Conservation (phyloP, 2,113 vertebrate species). For the Meleagris gallopavo region DNA sequence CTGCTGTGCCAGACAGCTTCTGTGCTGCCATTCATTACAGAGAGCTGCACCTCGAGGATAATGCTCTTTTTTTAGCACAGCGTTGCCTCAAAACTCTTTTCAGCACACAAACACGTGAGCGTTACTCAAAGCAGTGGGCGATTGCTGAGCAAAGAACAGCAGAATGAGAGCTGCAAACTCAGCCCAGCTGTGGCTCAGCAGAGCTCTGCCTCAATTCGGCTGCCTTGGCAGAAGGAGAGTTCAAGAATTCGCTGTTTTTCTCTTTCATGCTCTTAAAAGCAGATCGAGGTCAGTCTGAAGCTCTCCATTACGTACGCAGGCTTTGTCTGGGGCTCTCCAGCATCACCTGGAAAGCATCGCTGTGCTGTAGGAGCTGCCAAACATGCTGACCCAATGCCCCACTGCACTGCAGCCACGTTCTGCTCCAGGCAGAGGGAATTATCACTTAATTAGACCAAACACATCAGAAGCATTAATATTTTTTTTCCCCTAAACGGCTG, state of each 20-base stretch:
- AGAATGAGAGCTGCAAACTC: not conserved
- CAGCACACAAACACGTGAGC: rapidly evolving
- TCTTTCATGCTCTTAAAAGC: not conserved
- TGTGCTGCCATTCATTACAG: not conserved
- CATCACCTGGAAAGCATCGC: not conserved
- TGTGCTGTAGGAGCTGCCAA: not conserved
- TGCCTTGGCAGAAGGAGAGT: not conserved
- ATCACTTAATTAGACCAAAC: not conserved
- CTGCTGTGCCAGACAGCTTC: not conserved
- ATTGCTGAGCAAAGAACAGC: too few relatives aligned
- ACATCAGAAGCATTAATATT: not conserved
- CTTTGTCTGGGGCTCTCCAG: not conserved
- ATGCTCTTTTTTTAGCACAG: not conserved
- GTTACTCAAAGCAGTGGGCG: not conserved
- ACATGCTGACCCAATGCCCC: not conserved
- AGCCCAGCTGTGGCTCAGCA: not conserved
- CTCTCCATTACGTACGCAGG: too few relatives aligned
- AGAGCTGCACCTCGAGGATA: not conserved
- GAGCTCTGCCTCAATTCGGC: not conserved
- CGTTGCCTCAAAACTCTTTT: not conserved
- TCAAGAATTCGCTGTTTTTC: not conserved
- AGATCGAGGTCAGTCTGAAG: not conserved
- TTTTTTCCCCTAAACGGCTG: not conserved
- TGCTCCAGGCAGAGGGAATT: not conserved
- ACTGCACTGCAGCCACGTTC: rapidly evolving